Conservation (phyloP, 1,140 invertebrate species). For the Dysdera silvatica region DNA sequence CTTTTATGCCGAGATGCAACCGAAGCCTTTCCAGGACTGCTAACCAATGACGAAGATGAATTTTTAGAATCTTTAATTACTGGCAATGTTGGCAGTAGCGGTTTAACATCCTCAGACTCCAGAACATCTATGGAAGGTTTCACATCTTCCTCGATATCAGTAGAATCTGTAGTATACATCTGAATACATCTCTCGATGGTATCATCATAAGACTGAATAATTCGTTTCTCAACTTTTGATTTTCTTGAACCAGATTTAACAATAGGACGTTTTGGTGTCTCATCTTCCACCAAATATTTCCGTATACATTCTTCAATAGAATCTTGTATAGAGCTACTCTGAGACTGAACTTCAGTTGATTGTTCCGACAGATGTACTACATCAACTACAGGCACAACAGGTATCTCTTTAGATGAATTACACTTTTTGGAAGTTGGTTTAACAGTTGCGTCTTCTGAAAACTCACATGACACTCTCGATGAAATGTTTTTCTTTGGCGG, state of each 20-base stretch:
- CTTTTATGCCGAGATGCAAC: slow-evolving; percentile 58
- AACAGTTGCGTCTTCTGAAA: too few relatives aligned
- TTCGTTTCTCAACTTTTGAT: neutral
- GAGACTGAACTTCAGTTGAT: slow-evolving; percentile 40
- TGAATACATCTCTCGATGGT: slow-evolving; percentile 32
- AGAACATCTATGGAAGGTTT: slow-evolving; percentile 46
- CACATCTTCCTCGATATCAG: too few relatives aligned
- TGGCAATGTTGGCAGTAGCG: too few relatives aligned
- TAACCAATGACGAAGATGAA: too few relatives aligned
- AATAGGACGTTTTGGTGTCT: neutral
- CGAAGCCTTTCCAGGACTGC: too few relatives aligned
- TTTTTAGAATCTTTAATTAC: neutral
- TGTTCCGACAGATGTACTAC: too few relatives aligned
- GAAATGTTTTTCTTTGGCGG: too few relatives aligned
- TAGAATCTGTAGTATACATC: slow-evolving; percentile 24
- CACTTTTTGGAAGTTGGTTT: too few relatives aligned
- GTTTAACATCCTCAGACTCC: slow-evolving; percentile 51
- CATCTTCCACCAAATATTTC: slow-evolving; percentile 39
- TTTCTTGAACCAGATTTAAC: neutral
- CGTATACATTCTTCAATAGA: slow-evolving; percentile 55
- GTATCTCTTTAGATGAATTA: too few relatives aligned
- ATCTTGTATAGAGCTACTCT: slow-evolving; percentile 51
- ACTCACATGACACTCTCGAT: too few relatives aligned
- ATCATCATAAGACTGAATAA: slow-evolving; percentile 20
- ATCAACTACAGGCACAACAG: too few relatives aligned